A percentile compares a stretch with the other conserved stretches of the same genome.
Evolutionary conservation across 2,797 vertebrate species (phyloP).

Genomic region (Pogonophryne albipinna): DNA sequence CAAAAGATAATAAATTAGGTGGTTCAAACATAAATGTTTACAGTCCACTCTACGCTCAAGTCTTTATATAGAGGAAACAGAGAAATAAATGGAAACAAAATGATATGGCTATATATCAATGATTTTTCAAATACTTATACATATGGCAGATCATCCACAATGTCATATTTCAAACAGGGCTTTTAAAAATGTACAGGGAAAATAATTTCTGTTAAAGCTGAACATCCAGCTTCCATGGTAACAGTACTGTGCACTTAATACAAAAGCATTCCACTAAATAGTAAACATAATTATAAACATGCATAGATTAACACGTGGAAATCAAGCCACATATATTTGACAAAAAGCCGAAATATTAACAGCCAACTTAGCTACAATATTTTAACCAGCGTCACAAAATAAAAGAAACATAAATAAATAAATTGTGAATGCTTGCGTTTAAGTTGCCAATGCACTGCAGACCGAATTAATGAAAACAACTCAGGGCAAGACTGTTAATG

Average conservation of each 20-base stretch:
- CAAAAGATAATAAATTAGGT: conserved; percentile 83
- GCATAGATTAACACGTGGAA: conserved; percentile 64
- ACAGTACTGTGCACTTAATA: conserved; percentile 47
- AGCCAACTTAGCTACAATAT: conserved; percentile 52
- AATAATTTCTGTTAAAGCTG: conserved; percentile 38
- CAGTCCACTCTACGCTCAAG: conserved; percentile 64
- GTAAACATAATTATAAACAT: conserved; percentile 66
- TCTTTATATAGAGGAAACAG: conserved; percentile 34
- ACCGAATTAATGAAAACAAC: conserved; percentile 15
- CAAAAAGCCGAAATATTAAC: conserved; percentile 54
- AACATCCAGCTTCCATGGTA: conserved; percentile 39
- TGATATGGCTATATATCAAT: conserved; percentile 41
- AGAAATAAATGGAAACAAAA: conserved; percentile 54
- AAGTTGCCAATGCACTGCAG: conserved; percentile 26
- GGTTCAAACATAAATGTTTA: conserved; percentile 70
- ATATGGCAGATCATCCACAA: conserved; percentile 34
- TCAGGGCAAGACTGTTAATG: conserved; percentile 11
- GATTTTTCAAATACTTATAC: conserved; percentile 50
- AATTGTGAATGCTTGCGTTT: conserved; percentile 44
- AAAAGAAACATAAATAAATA: conserved; percentile 63
- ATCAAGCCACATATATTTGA: conserved; percentile 51
- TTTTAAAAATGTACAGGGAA: conserved; percentile 30
- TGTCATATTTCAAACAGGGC: neutral
- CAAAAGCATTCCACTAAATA: conserved; percentile 60
- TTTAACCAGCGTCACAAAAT: conserved; percentile 57